Evolutionary conservation across 2,113 vertebrate species (phyloP).

Genomic region (Eulemur rufifrons): DNA sequence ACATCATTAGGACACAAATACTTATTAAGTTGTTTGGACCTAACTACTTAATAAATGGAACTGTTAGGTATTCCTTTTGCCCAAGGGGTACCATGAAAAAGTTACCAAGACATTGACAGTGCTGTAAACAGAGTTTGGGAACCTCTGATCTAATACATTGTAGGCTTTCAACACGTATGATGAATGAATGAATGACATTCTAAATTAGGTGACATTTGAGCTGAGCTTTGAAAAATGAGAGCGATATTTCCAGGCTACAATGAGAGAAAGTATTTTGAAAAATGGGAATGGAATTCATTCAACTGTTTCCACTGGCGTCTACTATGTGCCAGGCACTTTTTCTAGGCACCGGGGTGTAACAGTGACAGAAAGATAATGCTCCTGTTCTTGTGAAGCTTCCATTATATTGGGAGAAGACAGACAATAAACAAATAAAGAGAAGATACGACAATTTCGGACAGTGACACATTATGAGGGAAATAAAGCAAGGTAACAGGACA

Average conservation of each 20-base stretch:
- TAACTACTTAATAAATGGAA: not conserved
- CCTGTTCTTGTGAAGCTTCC: not conserved
- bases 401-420: not conserved
- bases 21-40: not conserved
- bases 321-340: not conserved
- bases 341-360: not conserved
- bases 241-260: not conserved
- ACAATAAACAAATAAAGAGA: not conserved
- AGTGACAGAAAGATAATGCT: not conserved
- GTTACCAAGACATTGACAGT: not conserved
- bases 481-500: not conserved
- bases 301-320: not conserved
- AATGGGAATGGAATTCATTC: not conserved
- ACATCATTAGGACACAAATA: not conserved
- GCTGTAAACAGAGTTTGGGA: not conserved
- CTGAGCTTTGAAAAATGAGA: not conserved
- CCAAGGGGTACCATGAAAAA: not conserved
- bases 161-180: not conserved
- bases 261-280: not conserved
- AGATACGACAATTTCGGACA: not conserved
- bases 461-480: not conserved
- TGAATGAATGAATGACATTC: not conserved
- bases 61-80: not conserved
- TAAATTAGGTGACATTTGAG: not conserved
- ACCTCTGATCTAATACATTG: not conserved